Conservation (phyloP, 2,797 vertebrate genomes). For the Hemitrygon akajei region DNA sequence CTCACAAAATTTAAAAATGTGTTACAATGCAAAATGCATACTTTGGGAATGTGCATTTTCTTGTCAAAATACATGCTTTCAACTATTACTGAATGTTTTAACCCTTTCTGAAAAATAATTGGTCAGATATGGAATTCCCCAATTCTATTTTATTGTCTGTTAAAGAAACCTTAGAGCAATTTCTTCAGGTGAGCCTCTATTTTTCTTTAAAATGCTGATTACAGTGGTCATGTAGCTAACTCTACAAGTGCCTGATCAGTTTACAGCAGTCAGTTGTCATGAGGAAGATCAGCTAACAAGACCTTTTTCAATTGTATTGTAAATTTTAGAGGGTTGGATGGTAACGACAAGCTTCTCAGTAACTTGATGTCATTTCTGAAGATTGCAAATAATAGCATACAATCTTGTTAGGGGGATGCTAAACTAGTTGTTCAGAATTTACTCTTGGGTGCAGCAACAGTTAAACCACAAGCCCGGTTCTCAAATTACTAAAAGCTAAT, state of each 20-base stretch:
- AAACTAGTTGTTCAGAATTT: background rate
- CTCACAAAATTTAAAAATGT: background rate
- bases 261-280: background rate
- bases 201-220: background rate
- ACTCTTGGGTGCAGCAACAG: background rate
- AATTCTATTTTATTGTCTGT: background rate
- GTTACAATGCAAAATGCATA: slow-evolving; percentile 16
- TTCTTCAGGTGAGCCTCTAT: background rate
- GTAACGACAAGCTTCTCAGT: background rate
- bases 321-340: background rate
- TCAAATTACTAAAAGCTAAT: background rate
- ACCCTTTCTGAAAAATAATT: background rate
- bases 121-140: background rate
- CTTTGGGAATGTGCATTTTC: background rate
- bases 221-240: background rate
- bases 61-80: background rate
- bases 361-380: background rate
- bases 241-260: background rate
- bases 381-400: background rate
- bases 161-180: too few relatives aligned
- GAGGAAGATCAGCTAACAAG: background rate
- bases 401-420: background rate
- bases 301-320: background rate
- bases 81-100: background rate
- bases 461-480: background rate